Conservation (phyloP, 2,113 vertebrate species). For the Catagonus wagneri region DNA sequence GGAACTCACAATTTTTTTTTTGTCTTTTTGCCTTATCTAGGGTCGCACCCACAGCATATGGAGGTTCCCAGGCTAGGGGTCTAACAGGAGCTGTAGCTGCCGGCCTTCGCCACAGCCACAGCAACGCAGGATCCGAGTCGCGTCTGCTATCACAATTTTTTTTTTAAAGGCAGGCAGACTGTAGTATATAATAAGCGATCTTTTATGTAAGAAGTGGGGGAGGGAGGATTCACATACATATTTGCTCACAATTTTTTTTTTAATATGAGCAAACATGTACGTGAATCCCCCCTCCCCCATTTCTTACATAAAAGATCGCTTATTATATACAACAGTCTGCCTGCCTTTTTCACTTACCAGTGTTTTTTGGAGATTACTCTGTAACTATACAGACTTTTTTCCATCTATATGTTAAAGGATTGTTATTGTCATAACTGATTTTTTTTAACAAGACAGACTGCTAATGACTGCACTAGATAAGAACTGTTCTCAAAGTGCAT, state of each 20-base stretch:
- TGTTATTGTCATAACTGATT: neutral
- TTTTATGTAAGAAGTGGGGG: neutral
- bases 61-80: no score
- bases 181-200: neutral
- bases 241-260: neutral
- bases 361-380: neutral
- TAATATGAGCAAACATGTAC: no score
- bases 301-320: no score
- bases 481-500: conserved; percentile 19
- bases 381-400: neutral
- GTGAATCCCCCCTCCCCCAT: no score
- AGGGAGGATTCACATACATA: neutral
- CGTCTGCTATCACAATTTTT: no score
- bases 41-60: no score
- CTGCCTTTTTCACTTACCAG: neutral
- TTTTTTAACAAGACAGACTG: neutral
- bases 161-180: neutral
- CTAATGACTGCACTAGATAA: neutral
- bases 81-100: no score
- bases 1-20: neutral
- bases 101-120: no score
- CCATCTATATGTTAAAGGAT: neutral
- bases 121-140: no score
- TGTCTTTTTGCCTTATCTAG: no score
- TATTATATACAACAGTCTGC: no score